Conservation (phyloP, 2,797 vertebrate genomes). For the Gymnoscopelus microlampas region DNA sequence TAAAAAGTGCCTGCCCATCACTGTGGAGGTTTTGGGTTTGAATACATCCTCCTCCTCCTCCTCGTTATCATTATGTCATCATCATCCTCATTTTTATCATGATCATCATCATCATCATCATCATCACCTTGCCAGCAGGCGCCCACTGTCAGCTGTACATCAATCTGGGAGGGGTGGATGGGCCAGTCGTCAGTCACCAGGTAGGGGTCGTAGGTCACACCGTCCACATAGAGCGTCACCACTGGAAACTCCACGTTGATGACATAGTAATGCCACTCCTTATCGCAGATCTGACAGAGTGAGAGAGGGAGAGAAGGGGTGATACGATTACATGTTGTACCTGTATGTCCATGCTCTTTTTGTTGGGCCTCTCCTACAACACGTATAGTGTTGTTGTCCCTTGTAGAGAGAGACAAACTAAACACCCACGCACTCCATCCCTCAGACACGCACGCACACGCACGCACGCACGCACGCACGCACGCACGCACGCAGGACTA, state of each 20-base stretch:
- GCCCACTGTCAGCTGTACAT: conserved; percentile 95
- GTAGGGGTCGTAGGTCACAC: conserved; percentile 94
- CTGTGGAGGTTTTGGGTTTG: neutral
- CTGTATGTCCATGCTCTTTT: no score
- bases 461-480: neutral
- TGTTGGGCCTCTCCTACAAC: no score
- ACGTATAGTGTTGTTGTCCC: no score
- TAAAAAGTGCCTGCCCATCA: no score
- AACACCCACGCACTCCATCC: neutral
- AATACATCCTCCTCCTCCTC: neutral
- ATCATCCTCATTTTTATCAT: neutral
- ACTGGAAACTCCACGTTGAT: conserved; percentile 95
- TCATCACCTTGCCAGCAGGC: conserved; percentile 97
- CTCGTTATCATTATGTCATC: neutral
- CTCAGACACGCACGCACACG: neutral
- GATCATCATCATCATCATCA: neutral
- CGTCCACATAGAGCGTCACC: conserved; percentile 94
- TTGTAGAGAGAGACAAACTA: no score
- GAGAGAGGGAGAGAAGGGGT: conserved; percentile 32
- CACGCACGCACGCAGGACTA: neutral
- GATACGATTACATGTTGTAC: no score
- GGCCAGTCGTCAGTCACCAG: conserved; percentile 99
- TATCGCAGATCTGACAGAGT: conserved; percentile 92
- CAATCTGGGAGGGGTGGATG: conserved; percentile 95
- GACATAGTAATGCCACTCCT: conserved; percentile 98